Evolutionary conservation across 2,113 vertebrate species (phyloP), one percentile per base, ranked within the genome.

Genomic region (Zosterops japonicus): DNA sequence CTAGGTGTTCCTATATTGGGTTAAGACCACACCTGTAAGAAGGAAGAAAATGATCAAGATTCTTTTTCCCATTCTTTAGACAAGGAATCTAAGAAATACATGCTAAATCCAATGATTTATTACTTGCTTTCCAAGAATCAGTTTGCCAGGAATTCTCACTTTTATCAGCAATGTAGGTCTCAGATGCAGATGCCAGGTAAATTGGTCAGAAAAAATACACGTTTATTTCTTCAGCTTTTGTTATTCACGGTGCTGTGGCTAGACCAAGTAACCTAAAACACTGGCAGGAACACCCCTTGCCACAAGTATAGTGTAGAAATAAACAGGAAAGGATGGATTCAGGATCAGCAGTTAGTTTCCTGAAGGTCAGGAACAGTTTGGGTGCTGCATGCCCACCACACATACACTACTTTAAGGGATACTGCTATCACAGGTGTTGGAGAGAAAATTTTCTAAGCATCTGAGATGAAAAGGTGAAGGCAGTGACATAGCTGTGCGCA

Each of bases 381-480:
- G 4, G 6, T 64, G 8, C 35, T 68, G 8, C 28, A 5, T 28
- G 44, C 27, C 10, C 29, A n/a, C 20, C 17, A 46, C 8, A 59
- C 2, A 20, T 46, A 2, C 12, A 41, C 31, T 64, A 28, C 4
- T 2, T 79, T 71, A 59, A 63, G 28, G 22, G 63, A 49, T 31
- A 31, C 2, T 57, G 4, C 4, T 63, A 4, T 53, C 16, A 25
- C 8, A 59, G 6, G 23, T 3, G 1, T 11, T 63, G 49, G 35
- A 80, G 15, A 4, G 42, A 77, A 47, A 69, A 35, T 4, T 18
- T 2, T 56, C 33, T 22, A 29, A 65, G 22, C 20, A 60, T n/a
- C 12, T 52, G 68, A 65, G n/a, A 57, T 39, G 16, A 53, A 75
- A 57, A 82, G 3, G 29, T 33, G 20, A 77, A 72, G 59, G 15